Percentiles rank a stretch among this genome's conserved stretches.
Conservation (phyloP, 1,140 invertebrate genomes). For the Choristoneura fumiferana region DNA sequence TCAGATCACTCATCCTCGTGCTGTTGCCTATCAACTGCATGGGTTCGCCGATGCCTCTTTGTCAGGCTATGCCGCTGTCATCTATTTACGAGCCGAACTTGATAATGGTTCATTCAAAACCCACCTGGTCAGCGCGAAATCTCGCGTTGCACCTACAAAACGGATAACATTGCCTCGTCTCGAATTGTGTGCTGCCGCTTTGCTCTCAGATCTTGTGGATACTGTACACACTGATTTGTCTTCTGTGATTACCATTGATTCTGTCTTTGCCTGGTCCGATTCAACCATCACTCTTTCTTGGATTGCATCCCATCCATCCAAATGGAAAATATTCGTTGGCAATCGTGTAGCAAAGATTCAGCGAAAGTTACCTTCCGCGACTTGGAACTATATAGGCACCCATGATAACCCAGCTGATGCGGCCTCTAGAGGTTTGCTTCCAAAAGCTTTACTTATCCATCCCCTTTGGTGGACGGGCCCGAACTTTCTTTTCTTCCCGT, state of each 20-base stretch:
- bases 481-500: neutral
- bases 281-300: slow-evolving; percentile 5
- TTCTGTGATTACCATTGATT: neutral
- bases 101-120: neutral
- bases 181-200: slow-evolving; percentile 26
- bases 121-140: slow-evolving; percentile 12
- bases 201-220: slow-evolving; percentile 27
- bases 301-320: neutral
- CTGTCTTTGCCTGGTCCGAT: neutral
- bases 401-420: neutral
- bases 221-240: neutral
- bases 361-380: neutral
- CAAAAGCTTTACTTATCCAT: neutral
- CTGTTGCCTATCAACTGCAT: neutral
- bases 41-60: slow-evolving; percentile 22
- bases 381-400: neutral
- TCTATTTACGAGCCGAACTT: neutral
- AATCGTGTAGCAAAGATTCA: slow-evolving; percentile 5
- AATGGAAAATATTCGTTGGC: neutral
- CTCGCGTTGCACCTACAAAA: slow-evolving; percentile 24
- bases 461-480: neutral
- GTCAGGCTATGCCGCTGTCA: slow-evolving; percentile 39
- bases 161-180: slow-evolving; percentile 22
- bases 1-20: slow-evolving; percentile 1
- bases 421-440: neutral